Base-by-base conservation (phyloP, 2,888 invertebrate species). In the Drosophila subsilvestris region DNA sequence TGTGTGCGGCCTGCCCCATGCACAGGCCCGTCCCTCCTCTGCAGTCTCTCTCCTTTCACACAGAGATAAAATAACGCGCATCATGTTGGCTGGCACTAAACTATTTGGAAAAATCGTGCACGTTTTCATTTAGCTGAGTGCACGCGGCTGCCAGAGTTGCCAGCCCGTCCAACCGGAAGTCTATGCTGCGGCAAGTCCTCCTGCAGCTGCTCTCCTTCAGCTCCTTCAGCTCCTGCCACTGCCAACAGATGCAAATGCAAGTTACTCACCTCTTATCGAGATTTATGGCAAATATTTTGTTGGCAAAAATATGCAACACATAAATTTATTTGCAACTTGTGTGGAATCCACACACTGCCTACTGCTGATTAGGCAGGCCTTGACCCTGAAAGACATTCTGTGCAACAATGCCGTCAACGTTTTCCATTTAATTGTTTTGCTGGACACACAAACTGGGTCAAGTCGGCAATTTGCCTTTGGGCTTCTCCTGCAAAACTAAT, bases 51-150 rank as follows among this genome's bases (percentile, higher is more conserved):
- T 37, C n/a, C 37, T 27, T 22, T 18, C 58, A 29, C 18, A 29
- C 57, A 49, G 56, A 66, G 66, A 66, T 66, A 66, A 80, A 77
- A 80, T 79, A 80, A 67, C 77, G 75, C 73, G 74, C 76, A 74
- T 79, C 74, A 77, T 68, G 83, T 77, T 82, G 77, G 74, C 67
- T 68, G 78, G 72, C 78, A 77, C 63, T 71, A 73, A 82, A 87
- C 77, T 87, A 79, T 85, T 85, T 85, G 77, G 73, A 74, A 73
- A 75, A 82, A 85, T 77, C 74, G 77, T 74, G 80, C 87, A 85
- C 85, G 85, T 85, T 85, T 85, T 85, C 85, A 85, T 85, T 85
- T 85, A 85, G 87, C 87, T 85, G 85, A 85, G 85, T 85, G 85
- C 85, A 82, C 69, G 80, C 79, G 73, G 76, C 81, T 79, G 74